Percentiles rank a stretch among this genome's conserved stretches.
These are phyloP conservation scores for Myotis yumanensis DNA, from an alignment of 2,113 vertebrate genomes.

Conservation along the genomic window DNA sequence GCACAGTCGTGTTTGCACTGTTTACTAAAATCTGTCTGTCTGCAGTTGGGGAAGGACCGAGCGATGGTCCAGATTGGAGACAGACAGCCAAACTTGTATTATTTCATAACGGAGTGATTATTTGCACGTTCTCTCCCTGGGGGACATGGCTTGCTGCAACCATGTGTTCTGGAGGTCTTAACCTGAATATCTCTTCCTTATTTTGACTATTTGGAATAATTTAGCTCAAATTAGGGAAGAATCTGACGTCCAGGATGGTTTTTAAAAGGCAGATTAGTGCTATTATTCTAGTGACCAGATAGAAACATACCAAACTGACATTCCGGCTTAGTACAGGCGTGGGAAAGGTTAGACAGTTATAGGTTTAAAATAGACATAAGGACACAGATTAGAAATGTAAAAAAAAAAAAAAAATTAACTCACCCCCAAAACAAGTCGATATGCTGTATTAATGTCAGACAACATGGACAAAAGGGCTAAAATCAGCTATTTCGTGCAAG, in stretches of 20 bases:
- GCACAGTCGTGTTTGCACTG: not conserved
- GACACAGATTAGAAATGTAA: not conserved
- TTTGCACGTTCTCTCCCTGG: not conserved
- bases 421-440: not conserved
- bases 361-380: not conserved
- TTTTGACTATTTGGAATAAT: not conserved
- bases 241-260: not conserved
- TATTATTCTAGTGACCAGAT: not conserved
- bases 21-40: not conserved
- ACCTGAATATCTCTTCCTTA: not conserved
- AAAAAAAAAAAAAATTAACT: not conserved
- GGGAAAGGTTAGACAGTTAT: not conserved
- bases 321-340: not conserved
- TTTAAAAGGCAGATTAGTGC: not conserved
- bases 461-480: not conserved
- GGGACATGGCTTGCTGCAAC: not conserved
- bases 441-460: not conserved
- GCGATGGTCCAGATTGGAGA: not conserved
- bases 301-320: not conserved
- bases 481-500: too few relatives aligned
- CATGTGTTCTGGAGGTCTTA: not conserved
- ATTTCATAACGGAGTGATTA: not conserved
- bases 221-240: not conserved
- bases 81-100: not conserved
- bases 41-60: not conserved